These are phyloP conservation scores for Ceratina japonica DNA, from an alignment of 1,140 invertebrate genomes.

Conservation along the genomic window DNA sequence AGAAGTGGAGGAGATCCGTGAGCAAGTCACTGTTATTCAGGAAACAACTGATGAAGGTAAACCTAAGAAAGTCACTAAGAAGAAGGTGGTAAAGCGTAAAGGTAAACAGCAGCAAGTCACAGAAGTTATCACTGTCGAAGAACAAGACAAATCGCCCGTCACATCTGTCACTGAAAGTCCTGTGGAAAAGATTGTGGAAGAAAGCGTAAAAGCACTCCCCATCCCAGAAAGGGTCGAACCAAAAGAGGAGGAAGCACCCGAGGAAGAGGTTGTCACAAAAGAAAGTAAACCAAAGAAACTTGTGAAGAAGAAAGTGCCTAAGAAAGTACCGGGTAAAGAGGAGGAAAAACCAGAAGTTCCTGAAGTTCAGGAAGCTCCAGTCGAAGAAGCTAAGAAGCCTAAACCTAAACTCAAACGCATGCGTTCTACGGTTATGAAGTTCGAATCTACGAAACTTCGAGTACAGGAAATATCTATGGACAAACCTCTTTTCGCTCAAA, in stretches of 20 bases:
- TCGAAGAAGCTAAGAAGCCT: constrained; percentile 24
- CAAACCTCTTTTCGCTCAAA: constrained; percentile 60
- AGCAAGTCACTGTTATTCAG: constrained; percentile 77
- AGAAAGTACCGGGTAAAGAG: constrained; percentile 4
- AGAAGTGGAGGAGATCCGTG: constrained; percentile 71
- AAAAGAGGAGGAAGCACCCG: constrained; percentile 70
- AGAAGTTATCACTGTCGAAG: constrained; percentile 66
- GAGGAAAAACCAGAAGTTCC: constrained; percentile 48
- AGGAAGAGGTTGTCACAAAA: constrained; percentile 69
- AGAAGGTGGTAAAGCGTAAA: constrained; percentile 75
- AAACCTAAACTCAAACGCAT: constrained; percentile 69
- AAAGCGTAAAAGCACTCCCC: constrained; percentile 81
- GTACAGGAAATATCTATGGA: constrained; percentile 55
- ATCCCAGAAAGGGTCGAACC: constrained; percentile 83
- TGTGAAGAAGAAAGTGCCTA: constrained; percentile 51
- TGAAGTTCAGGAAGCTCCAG: constrained; percentile 49
- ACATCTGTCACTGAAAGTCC: constrained; percentile 54
- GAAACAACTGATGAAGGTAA: constrained; percentile 72
- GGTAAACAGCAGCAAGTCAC: constrained; percentile 70
- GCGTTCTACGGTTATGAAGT: constrained; percentile 67
- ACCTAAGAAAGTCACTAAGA: constrained; percentile 69
- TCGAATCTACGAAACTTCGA: constrained; percentile 71
- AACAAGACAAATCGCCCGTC: constrained; percentile 65
- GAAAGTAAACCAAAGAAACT: constrained; percentile 74
- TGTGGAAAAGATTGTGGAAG: constrained; percentile 72